Conservation (phyloP, 2,113 vertebrate species). For the Myodes glareolus region DNA sequence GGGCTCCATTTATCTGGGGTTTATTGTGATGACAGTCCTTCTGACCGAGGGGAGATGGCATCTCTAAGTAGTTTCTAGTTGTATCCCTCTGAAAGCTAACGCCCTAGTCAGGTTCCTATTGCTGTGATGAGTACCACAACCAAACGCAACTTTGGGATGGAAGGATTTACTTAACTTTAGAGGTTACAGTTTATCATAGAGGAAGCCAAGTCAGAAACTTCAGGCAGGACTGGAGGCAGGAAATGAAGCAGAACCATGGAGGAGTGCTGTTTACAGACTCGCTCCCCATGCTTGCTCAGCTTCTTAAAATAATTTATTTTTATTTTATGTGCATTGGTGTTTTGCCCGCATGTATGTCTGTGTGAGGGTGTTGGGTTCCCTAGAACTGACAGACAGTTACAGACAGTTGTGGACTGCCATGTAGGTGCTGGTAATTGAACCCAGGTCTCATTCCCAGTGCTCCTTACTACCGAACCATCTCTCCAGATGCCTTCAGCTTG, state of each 20-base stretch:
- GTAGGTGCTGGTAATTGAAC: no score
- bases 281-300: background rate
- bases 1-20: background rate
- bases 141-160: background rate
- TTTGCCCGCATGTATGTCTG: no score
- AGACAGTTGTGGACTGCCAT: no score
- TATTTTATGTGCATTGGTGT: no score
- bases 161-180: background rate
- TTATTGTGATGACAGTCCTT: background rate
- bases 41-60: background rate
- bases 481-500: no score
- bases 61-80: background rate
- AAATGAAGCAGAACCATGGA: background rate
- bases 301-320: no score
- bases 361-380: no score
- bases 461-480: no score
- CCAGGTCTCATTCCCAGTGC: no score
- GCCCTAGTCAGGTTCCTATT: background rate
- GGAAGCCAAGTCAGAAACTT: background rate
- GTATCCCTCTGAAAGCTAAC: background rate
- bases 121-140: background rate
- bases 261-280: background rate
- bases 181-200: background rate
- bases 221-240: background rate
- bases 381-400: no score